Base-by-base conservation (phyloP, 1,140 invertebrate species). In the Aphidius ervi region DNA sequence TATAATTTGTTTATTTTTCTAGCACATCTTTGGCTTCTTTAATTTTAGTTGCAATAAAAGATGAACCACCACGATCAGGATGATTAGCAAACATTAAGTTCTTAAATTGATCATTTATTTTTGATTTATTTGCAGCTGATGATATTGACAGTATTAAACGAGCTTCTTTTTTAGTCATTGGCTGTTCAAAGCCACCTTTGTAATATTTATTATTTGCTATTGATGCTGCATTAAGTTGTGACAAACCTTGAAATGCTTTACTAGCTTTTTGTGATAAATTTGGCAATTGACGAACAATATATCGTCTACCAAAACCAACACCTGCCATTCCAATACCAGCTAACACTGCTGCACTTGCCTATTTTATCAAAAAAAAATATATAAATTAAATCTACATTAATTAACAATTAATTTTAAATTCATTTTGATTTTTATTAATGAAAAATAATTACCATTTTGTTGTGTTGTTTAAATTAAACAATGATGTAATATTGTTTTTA, bases 11-110 rank as follows among this genome's bases (percentile, higher is more conserved):
- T 64, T 69, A 77, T 67, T 83, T 83, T 68, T 97, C 95, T 62
- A 98, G 73, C 52, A 93, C 82, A 80, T 99, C 96, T 83, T 99
- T 99, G 0, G 97, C 97, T 85, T 99, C 96, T 75, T 98, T 98
- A 59, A 99, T 97, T 85, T 99, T 99, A 20, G 95, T 90, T 57
- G 97, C 96, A 52, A 99, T 78, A 69, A 97, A 95, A 5, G 97
- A 97, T 46, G 96, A 99, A 9, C 97, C 97, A 43, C 96, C 96
- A 81, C 89, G 85, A 80, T 99, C 97, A 6, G 97, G 97, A 86
- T 99, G 97, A 85, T 99, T 99, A 1, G 94, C 80, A 53, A 93
- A 78, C 94, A 99, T 98, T 20, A 98, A 91, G 81, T 89, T 89
- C 81, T 97, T 97, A 74, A 98, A 96, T 6, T 95, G 93, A 70